Evolutionary conservation across 2,113 vertebrate species (phyloP).

Genomic region (Cathartes aura): DNA sequence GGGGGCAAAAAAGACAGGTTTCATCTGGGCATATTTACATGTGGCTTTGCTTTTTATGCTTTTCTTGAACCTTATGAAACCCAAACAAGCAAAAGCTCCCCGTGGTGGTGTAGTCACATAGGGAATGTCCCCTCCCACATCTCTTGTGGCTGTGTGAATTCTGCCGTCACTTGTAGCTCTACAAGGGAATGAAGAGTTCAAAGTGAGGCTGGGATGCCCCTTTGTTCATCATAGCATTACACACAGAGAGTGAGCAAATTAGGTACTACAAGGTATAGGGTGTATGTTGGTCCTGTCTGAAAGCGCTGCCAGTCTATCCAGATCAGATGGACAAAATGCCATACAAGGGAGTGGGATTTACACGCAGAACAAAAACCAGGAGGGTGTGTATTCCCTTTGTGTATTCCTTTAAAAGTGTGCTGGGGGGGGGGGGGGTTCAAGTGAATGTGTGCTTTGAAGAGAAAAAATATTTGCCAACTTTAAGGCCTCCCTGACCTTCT

Average conservation of each 20-base stretch:
- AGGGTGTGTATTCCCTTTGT: background rate
- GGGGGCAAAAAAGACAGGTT: background rate
- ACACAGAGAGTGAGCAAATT: background rate
- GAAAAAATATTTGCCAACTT: background rate
- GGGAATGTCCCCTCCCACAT: accelerated
- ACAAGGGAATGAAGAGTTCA: background rate
- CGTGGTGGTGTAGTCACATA: background rate
- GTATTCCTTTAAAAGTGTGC: background rate
- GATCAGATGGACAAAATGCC: background rate
- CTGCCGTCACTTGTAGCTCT: background rate
- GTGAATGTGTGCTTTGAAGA: background rate
- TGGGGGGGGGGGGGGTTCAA: background rate
- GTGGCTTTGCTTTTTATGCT: background rate
- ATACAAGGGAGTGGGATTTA: background rate
- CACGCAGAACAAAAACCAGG: background rate
- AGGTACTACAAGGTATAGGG: too few species aligned
- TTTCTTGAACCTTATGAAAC: background rate
- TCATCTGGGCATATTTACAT: background rate
- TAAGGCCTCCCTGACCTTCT: background rate
- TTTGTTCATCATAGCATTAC: accelerated
- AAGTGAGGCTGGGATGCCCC: background rate
- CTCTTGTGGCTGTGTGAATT: background rate
- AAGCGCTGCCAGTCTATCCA: background rate
- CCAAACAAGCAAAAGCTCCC: background rate
- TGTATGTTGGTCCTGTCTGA: background rate